phyloP scores from a whole-genome alignment of 2,113 vertebrate genomes.

The Acrocephalus kingi region DNA sequence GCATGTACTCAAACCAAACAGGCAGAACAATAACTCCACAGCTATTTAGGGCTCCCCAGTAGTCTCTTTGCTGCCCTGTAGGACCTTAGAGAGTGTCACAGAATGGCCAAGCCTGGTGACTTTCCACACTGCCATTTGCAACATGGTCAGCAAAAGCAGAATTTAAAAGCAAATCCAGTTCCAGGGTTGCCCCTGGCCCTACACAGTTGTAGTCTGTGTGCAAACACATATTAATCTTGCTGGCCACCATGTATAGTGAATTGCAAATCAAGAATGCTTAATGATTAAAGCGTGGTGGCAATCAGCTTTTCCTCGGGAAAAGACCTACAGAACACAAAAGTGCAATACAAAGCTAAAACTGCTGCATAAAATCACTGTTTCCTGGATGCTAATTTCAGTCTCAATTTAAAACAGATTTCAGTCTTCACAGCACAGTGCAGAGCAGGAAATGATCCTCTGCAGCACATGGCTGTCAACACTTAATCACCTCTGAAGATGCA shows the following conservation, averaged over 20 bases:
- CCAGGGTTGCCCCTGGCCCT: accelerated
- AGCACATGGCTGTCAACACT: background rate
- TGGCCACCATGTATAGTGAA: accelerated
- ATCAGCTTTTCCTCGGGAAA: background rate
- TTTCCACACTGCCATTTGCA: background rate
- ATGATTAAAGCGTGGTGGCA: background rate
- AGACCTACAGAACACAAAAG: background rate
- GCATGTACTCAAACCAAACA: background rate
- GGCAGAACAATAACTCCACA: background rate
- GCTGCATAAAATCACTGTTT: background rate
- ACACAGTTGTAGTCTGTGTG: background rate
- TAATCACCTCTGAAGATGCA: background rate
- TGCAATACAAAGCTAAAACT: background rate
- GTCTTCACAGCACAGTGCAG: background rate
- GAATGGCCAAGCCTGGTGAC: background rate
- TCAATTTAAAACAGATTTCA: constrained; percentile 6
- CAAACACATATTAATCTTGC: background rate
- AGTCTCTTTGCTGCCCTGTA: background rate
- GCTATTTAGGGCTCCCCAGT: background rate
- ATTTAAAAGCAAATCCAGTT: background rate
- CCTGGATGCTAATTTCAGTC: constrained; percentile 4
- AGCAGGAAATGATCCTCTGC: constrained; percentile 1
- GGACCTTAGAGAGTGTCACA: background rate
- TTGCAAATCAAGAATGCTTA: background rate
- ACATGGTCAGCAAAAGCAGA: background rate